Conservation (phyloP, 2,888 invertebrate genomes). For the Lasioglossum vierecki region DNA sequence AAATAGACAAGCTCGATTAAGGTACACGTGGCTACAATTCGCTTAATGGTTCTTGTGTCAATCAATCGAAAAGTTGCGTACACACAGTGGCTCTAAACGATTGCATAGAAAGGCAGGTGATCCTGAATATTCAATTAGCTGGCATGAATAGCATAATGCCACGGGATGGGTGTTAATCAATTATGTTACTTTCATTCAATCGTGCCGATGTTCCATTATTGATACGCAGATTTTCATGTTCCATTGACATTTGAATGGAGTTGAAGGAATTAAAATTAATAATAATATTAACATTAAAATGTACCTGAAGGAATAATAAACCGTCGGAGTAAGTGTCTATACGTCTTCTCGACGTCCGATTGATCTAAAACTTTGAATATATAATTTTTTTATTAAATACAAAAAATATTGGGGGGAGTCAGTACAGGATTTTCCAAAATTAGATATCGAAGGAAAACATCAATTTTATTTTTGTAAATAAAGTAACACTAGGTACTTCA, state of each 20-base stretch:
- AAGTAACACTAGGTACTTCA: no score
- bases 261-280: no score
- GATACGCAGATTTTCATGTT: neutral
- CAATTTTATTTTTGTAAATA: no score
- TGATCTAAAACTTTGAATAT: no score
- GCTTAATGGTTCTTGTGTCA: neutral
- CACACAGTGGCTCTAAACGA: neutral
- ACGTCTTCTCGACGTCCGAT: no score
- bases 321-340: neutral
- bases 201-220: neutral
- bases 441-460: no score
- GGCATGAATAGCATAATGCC: neutral
- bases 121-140: conserved; percentile 3
- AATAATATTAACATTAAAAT: no score
- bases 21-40: neutral
- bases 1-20: neutral
- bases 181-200: neutral
- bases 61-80: conserved; percentile 1
- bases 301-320: neutral
- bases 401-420: no score
- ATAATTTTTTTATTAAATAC: no score
- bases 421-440: neutral
- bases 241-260: conserved; percentile 49
- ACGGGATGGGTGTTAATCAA: neutral
- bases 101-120: neutral